phyloP scores from a whole-genome alignment of 2,113 vertebrate genomes.

The Aix galericulata region DNA sequence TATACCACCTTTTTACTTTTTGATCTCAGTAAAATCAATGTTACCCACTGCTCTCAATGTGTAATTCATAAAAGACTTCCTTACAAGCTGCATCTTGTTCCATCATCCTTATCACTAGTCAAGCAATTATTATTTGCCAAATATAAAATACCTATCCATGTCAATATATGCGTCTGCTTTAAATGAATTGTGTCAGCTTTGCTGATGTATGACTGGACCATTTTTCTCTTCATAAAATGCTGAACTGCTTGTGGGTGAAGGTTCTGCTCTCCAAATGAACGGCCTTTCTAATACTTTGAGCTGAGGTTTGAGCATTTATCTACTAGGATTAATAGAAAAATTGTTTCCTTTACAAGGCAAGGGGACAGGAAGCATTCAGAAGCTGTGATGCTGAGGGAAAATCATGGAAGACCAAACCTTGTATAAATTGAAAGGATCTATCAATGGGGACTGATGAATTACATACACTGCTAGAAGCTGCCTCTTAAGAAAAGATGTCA shows the following conservation, averaged over 20 bases:
- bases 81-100: not conserved
- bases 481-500: not conserved
- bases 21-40: not conserved
- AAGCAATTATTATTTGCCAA: not conserved
- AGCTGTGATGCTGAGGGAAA: not conserved
- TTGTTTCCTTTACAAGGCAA: not conserved
- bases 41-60: not conserved
- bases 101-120: not conserved
- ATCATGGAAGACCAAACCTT: not conserved
- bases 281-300: not conserved
- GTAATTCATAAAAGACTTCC: not conserved
- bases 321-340: not conserved
- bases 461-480: not conserved
- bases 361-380: not conserved
- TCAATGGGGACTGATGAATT: not conserved
- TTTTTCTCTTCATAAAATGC: not conserved
- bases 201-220: not conserved
- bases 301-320: not conserved
- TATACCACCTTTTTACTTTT: not conserved
- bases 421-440: not conserved
- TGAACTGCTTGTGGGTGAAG: not conserved
- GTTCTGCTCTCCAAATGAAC: not conserved
- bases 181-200: not conserved
- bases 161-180: not conserved
- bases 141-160: not conserved